Base-by-base conservation (phyloP, 2,888 invertebrate genomes). In the Ormyrus nitidulus region DNA sequence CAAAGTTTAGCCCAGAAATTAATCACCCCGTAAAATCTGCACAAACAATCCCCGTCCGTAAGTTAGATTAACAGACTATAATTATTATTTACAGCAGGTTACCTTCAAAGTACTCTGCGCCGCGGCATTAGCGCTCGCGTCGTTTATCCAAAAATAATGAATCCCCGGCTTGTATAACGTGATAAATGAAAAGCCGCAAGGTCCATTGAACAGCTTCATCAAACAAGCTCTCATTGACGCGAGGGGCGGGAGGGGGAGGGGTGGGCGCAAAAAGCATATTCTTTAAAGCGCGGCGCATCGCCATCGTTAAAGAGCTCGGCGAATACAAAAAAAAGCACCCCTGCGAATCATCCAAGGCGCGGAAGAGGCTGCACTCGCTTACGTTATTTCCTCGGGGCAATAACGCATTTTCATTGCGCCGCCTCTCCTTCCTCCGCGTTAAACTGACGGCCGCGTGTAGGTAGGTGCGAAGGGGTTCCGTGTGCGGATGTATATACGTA, bases 361-460 rank as follows among this genome's bases (percentile, higher is more conserved):
- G 61, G 34, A 44, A 13, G 59, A 44, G 19, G 5, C 64, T 34
- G 64, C n/a, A 10, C 66, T 34, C 34, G 34, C 34, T 34, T 34
- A 19, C 51, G 7, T 53, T 34, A 66, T 66, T 54, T 66, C 53
- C 7, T 13, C 66, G 6, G 64, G 7, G 56, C 56, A 56, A 56
- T 56, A 56, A 56, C 56, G 70, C 70, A 34, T 59, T 71, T 71
- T 59, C 70, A 59, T 71, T 51, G 58, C 53, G 48, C n/a, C 58
- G 51, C 13, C 64, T 48, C 62, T 64, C 11, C 11, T 34, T 34
- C 34, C 34, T 34, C 34, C 34, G 34, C 44, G 48, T n/a, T n/a
- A n/a, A n/a, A 48, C 10, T 13, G 13, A 1, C 6, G 13, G 34
- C 13, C 7, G 46, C 58, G 46, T 13, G 54, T 34, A 44, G 8